Evolutionary conservation across 2,888 invertebrate genomes (phyloP), one percentile per base, ranked within the genome.

Genomic region (Mimas tiliae): DNA sequence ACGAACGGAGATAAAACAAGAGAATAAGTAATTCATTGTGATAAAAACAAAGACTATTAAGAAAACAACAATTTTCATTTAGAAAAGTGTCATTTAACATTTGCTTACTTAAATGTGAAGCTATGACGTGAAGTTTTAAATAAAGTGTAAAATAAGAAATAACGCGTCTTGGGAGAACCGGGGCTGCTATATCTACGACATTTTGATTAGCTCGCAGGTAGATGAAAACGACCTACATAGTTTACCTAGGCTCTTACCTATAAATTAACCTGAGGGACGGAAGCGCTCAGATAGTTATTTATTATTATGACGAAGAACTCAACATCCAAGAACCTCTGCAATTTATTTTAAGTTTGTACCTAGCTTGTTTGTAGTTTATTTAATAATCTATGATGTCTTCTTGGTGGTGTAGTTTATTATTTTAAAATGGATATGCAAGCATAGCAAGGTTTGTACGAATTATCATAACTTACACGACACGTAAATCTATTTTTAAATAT

Each of bases 191-290:
- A 27, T 27, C 27, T 14, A 58, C 19, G n/a, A n/a, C n/a, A n/a
- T n/a, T n/a, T 19, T 12, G 42, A 16, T 58, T 42, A 19, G 19
- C 38, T 11, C 58, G 42, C 16, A 58, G 42, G 42, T 58, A 58
- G 12, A 58, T 42, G 19, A 55, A 11, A 58, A 58, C 38, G 55
- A 58, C 19, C 58, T 19, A 19, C 19, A 42, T 58, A 58, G 42
- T 38, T 58, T 58, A 58, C 42, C 19, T 58, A 42, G 42, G 42
- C 19, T 58, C 58, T 58, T 58, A n/a, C n/a, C n/a, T n/a, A 58
- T 58, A 58, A 58, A 58, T 58, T 58, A 42, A 11, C 19, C 42
- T 34, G 16, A 19, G 42, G 19, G 42, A 42, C 42, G 11, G 19
- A 12, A 16, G 58, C 42, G 16, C 58, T 52, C 12, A 21, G 58